These are phyloP conservation scores for Coilia nasus DNA, from an alignment of 2,797 vertebrate genomes.

Conservation along the genomic window DNA sequence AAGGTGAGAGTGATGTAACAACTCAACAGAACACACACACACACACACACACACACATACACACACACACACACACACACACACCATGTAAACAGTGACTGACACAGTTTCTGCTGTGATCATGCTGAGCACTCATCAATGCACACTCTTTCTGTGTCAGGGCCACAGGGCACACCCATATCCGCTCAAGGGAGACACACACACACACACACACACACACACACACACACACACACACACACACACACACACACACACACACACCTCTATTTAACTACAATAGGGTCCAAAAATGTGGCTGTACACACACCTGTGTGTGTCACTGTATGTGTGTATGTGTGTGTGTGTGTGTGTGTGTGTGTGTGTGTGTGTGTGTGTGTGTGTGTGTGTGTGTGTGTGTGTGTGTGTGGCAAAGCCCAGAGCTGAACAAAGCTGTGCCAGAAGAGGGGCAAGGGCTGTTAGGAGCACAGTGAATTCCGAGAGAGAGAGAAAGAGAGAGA, in stretches of 20 bases:
- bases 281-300: constrained; percentile 50
- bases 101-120: neutral
- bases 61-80: constrained; percentile 37
- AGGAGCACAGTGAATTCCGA: constrained; percentile 39
- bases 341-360: no score
- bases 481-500: neutral
- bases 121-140: neutral
- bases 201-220: constrained; percentile 25
- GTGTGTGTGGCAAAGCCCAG: neutral
- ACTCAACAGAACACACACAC: neutral
- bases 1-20: neutral
- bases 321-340: no score
- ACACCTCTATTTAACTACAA: constrained; percentile 55
- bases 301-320: neutral
- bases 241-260: constrained; percentile 46
- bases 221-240: constrained; percentile 46
- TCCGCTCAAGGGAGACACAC: neutral
- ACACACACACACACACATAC: neutral
- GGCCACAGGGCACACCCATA: constrained; percentile 51
- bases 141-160: constrained; percentile 67
- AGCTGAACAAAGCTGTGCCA: neutral
- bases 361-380: no score
- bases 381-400: constrained; percentile 7
- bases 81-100: constrained; percentile 13
- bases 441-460: constrained; percentile 36